Percentiles rank a stretch among this genome's conserved stretches.
Conservation (phyloP, 1,140 invertebrate species). For the Himalopsyche phryganea region DNA sequence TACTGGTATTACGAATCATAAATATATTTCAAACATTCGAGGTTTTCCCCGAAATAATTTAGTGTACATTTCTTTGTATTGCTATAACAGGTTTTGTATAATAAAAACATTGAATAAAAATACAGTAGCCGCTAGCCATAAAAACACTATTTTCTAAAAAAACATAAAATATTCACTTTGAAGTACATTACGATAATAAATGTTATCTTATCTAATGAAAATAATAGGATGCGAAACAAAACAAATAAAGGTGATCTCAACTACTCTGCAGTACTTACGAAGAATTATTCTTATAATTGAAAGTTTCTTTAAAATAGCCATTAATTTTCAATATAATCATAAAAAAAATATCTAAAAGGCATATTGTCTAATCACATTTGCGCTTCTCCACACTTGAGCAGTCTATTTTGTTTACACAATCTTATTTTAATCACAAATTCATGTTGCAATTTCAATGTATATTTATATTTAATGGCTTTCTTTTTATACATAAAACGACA, state of each 20-base stretch:
- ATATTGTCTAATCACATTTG: constrained; percentile 2
- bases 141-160: neutral
- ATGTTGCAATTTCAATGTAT: no score
- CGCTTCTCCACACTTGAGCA: neutral
- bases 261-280: neutral
- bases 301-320: no score
- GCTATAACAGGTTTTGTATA: no score
- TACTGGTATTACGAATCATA: neutral
- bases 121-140: neutral
- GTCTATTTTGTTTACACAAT: neutral
- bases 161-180: neutral
- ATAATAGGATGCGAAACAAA: neutral
- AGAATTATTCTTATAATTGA: no score
- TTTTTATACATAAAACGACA: no score
- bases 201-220: neutral
- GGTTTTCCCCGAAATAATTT: no score
- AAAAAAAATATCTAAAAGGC: neutral
- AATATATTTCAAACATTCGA: no score
- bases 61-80: no score
- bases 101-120: no score
- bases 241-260: neutral
- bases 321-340: neutral
- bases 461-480: no score
- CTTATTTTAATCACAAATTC: no score
- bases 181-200: neutral